Evolutionary conservation across 1,140 invertebrate genomes (phyloP), one percentile per base, ranked within the genome.

Genomic region (Zaprionus africanus): DNA sequence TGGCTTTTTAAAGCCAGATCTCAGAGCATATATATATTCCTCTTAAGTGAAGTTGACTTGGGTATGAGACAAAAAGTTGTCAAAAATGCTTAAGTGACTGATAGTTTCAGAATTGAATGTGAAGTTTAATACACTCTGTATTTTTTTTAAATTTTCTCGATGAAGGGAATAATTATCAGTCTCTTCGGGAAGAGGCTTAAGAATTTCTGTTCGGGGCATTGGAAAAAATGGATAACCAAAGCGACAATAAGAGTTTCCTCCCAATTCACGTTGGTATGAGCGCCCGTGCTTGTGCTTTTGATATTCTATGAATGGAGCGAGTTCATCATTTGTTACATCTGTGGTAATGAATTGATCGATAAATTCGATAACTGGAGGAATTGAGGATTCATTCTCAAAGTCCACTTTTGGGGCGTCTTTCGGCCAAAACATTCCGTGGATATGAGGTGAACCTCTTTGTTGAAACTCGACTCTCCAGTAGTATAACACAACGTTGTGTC

Each of bases 271-370:
- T 34, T 34, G 7, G 1, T 22, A 61, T 43, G 34, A 61, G 28
- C 28, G 36, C 7, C 34, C 34, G 13, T 61, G 59, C 7, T 61
- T 61, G 19, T 61, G 59, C 22, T 19, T 61, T 38, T 61, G 58
- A 15, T 61, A 1, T 22, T 22, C 22, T 22, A 61, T 17, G n/a
- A n/a, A 61, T 17, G 15, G 9, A 61, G 34, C 31, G 24, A 15
- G 24, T 54, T 54, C 22, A n/a, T 36, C 13, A 12, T 38, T 38
- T 22, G 22, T 34, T 34, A 38, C 36, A 38, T 38, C 13, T 38
- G 3, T 38, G 13, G 12, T 38, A 4, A 38, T 13, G 1, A 38
- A 38, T 4, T 38, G 36, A 38, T 38, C 36, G 36, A 15, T 41
- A 61, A 41, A 61, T 43, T 61, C 34, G 6, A 17, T 43, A 61